These are phyloP conservation scores for Dipodomys ordii DNA, from an alignment of 2,113 vertebrate genomes.

Conservation along the genomic window DNA sequence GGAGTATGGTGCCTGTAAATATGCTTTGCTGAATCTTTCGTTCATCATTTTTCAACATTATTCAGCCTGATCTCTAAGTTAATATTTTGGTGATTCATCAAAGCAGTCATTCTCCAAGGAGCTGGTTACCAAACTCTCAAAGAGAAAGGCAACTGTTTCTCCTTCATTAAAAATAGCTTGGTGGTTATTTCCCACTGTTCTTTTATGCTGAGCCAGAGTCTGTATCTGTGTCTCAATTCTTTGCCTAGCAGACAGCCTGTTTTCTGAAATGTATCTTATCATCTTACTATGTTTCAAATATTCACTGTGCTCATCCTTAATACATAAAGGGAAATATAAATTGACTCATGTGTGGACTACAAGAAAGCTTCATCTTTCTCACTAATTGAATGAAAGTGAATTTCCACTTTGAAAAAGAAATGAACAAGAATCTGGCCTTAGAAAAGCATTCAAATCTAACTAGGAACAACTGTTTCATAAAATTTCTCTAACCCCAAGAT, in stretches of 20 bases:
- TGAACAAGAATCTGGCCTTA: neutral
- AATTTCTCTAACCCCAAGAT: neutral
- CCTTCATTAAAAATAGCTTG: conserved; percentile 37
- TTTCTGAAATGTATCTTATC: conserved; percentile 40
- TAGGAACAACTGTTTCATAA: neutral
- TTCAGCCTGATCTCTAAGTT: neutral
- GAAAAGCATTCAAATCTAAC: neutral
- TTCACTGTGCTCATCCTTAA: neutral
- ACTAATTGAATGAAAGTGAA: conserved; percentile 18
- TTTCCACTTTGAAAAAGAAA: conserved; percentile 46
- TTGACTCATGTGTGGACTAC: neutral
- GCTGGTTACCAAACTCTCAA: neutral
- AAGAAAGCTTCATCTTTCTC: neutral
- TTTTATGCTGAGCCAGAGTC: neutral
- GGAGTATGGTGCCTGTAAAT: neutral
- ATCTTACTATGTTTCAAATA: neutral
- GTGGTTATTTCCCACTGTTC: conserved; percentile 34
- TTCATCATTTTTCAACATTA: neutral
- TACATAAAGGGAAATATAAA: conserved; percentile 6
- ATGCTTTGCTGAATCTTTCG: neutral
- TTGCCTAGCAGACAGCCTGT: conserved; percentile 1
- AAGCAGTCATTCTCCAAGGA: conserved; percentile 34
- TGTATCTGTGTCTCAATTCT: neutral
- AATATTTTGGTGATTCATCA: conserved; percentile 35
- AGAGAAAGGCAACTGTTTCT: conserved; percentile 4